Evolutionary conservation across 92 coral and sea anemone species (phyloP), one percentile per base, ranked within the genome.

Genomic region (Epizoanthus ramosus): DNA sequence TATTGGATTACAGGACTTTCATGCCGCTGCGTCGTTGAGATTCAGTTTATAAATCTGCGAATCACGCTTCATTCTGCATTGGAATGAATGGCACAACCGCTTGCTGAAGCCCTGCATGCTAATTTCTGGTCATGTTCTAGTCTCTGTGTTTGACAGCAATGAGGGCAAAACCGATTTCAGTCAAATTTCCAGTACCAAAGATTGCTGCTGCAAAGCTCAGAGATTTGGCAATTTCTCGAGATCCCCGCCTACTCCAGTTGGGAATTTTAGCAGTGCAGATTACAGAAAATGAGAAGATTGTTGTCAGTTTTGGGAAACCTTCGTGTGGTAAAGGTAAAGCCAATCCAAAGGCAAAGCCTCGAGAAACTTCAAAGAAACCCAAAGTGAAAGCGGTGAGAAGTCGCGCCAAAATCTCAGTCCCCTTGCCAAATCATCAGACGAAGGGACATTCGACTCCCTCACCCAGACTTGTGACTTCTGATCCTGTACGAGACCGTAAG

Each of bases 201-300:
- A 73, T 68, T 53, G 94, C 98, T 25, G 92, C 91, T 15, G 86
- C 91, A 63, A 93, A 76, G 71, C 92, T 93, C 71, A 92, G 98
- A 67, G 80, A 85, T 9, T 81, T 93, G 94, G 98, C 98, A 53
- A 87, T 93, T 69, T 87, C 90, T 54, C 87, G 80, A 85, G 98
- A 93, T 80, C 92, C 92, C 23, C 89, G 98, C 23, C 87, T 93
- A 37, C 82, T 93, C 72, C 90, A 93, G 79, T 90, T 93, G 71
- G 98, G 98, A 8, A 89, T 93, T 28, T 81, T 93, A 52, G 98
- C 98, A 60, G 98, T 93, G 84, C 94, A 93, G 91, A 91, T 93
- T 73, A 84, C 88, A 68, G 94, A 93, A 85, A 90, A 92, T 61
- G 98, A 93, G 80, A 93, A 90, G 79, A 91, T 93, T 91, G 98